Percentiles rank a stretch among this genome's conserved stretches.
These are phyloP conservation scores for Prinia subflava DNA, from an alignment of 2,113 vertebrate genomes.

Conservation along the genomic window DNA sequence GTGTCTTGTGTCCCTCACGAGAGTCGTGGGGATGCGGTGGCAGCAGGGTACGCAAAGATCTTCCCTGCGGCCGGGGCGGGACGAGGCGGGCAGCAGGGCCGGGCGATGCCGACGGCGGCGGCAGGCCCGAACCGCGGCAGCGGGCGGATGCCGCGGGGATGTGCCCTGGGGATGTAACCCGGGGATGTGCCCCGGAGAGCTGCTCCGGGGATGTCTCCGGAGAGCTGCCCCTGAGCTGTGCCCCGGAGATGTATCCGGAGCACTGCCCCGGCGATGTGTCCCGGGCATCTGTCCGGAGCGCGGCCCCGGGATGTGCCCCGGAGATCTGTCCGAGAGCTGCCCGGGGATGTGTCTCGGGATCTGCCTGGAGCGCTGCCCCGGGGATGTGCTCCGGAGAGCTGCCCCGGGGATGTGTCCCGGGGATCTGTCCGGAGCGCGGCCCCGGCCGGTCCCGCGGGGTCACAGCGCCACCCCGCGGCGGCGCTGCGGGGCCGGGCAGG, in stretches of 20 bases:
- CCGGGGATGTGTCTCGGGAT: no score
- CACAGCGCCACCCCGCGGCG: conserved; percentile 13
- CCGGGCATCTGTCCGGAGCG: not conserved
- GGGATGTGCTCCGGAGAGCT: not conserved
- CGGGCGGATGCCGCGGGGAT: not conserved
- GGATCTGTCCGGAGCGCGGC: not conserved
- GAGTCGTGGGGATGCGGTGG: no score
- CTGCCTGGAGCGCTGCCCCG: not conserved
- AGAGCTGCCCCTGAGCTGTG: no score
- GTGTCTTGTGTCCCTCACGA: no score
- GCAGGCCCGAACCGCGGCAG: not conserved
- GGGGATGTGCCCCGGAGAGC: no score
- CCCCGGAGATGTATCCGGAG: accelerated
- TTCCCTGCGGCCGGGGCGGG: no score
- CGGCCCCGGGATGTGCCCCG: not conserved
- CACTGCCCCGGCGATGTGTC: no score
- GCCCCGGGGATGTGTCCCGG: not conserved
- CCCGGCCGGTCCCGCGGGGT: not conserved
- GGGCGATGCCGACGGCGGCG: not conserved
- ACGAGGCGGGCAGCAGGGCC: not conserved
- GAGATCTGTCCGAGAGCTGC: not conserved
- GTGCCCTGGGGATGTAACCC: not conserved
- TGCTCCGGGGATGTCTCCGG: no score
- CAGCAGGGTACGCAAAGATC: no score
- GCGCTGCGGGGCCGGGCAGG: not conserved